phyloP scores from a whole-genome alignment of 2,888 invertebrate species.

The Magallana nippona region DNA sequence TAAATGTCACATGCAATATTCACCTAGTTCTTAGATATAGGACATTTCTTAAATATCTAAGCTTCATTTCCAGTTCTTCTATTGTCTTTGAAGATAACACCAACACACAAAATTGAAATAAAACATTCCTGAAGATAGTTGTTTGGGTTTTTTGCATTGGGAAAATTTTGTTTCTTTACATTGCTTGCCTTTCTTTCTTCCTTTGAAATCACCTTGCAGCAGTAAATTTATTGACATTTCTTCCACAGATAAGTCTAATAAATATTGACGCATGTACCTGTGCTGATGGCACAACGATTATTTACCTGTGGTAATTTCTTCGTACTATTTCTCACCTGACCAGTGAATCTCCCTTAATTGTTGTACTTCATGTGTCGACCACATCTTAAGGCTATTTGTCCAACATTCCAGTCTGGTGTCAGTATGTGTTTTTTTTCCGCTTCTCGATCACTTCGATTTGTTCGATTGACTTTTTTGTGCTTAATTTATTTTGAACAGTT shows the following conservation, averaged over 20 bases:
- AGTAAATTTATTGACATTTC: constrained; percentile 32
- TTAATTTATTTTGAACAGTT: background rate
- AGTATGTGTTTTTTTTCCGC: background rate
- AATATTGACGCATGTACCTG: constrained; percentile 21
- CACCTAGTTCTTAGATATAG: background rate
- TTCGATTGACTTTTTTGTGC: background rate
- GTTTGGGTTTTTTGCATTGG: background rate
- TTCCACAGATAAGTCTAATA: constrained; percentile 26
- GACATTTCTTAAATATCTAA: no score
- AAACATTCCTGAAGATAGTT: background rate
- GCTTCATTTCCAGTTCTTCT: background rate
- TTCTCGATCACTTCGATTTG: background rate
- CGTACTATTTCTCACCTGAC: constrained; percentile 29
- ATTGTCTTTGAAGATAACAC: background rate
- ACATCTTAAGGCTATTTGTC: constrained; percentile 19
- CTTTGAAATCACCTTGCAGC: constrained; percentile 13
- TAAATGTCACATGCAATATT: constrained; percentile 13
- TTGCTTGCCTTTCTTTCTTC: background rate
- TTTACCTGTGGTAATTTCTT: constrained; percentile 23
- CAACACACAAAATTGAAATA: background rate
- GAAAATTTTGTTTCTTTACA: background rate
- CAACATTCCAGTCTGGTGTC: background rate
- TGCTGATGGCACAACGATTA: constrained; percentile 8
- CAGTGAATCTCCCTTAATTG: constrained; percentile 14
- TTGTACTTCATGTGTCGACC: constrained; percentile 4